A percentile compares a stretch with the other conserved stretches of the same genome.
Evolutionary conservation across 2,113 vertebrate species (phyloP).

Genomic region (Sciurus niger): DNA sequence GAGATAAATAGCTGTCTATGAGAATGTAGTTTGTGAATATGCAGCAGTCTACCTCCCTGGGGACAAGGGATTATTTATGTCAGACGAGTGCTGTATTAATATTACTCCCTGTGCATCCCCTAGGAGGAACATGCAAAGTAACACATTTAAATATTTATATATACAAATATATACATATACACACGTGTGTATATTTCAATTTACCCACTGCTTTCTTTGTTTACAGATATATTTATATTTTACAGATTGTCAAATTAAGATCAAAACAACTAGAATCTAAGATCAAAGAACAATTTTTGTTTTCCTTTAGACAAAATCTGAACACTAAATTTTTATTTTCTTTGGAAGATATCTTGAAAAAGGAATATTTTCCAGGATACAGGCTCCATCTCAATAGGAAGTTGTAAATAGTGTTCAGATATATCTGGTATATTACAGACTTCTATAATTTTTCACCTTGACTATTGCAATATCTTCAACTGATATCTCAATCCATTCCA

Average conservation of each 20-base stretch:
- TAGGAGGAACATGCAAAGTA: not conserved
- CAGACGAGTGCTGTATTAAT: not conserved
- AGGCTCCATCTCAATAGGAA: not conserved
- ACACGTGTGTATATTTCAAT: not conserved
- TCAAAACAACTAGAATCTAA: not conserved
- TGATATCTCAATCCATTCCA: not conserved
- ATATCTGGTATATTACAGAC: not conserved
- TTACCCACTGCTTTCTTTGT: conserved; percentile 15
- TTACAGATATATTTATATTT: not conserved
- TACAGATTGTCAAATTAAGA: conserved; percentile 11
- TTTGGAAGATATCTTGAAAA: not conserved
- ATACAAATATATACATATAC: too few species aligned
- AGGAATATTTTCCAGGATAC: not conserved
- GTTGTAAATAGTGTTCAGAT: not conserved
- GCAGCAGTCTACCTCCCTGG: not conserved
- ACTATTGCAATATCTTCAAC: not conserved
- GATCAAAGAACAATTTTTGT: not conserved
- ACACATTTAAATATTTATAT: not conserved
- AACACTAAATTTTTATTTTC: not conserved
- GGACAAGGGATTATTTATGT: not conserved
- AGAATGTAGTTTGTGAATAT: not conserved
- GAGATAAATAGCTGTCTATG: not conserved
- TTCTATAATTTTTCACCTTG: not conserved
- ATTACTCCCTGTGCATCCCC: conserved; percentile 12
- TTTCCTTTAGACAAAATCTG: not conserved